Evolutionary conservation across 2,113 vertebrate genomes (phyloP).

Genomic region (Python bivittatus): DNA sequence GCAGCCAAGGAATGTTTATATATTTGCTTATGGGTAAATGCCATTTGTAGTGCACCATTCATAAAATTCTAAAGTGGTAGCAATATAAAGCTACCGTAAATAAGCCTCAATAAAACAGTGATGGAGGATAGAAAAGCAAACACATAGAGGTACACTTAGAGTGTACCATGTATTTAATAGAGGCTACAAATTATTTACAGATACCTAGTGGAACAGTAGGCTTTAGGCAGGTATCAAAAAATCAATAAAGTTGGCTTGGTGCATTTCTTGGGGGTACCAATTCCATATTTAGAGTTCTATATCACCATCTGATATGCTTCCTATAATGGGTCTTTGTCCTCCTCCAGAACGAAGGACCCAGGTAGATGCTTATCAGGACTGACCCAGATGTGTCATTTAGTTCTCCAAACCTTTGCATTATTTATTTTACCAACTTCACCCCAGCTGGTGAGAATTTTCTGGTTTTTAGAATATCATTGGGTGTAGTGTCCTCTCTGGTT

Average conservation of each 20-base stretch:
- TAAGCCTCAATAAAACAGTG: neutral
- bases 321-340: neutral
- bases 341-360: neutral
- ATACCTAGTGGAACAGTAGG: neutral
- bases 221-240: neutral
- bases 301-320: neutral
- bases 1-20: neutral
- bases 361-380: neutral
- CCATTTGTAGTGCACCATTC: neutral
- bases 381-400: neutral
- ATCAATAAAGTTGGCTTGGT: neutral
- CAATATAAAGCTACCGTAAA: neutral
- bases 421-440: neutral
- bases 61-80: neutral
- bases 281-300: neutral
- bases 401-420: neutral
- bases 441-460: neutral
- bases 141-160: neutral
- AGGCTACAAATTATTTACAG: neutral
- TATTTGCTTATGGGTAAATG: neutral
- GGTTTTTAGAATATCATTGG: neutral
- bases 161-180: neutral
- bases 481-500: neutral
- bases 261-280: neutral
- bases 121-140: neutral